Base-by-base conservation (phyloP, 2,113 vertebrate species). In the Nycticryphes semicollaris region DNA sequence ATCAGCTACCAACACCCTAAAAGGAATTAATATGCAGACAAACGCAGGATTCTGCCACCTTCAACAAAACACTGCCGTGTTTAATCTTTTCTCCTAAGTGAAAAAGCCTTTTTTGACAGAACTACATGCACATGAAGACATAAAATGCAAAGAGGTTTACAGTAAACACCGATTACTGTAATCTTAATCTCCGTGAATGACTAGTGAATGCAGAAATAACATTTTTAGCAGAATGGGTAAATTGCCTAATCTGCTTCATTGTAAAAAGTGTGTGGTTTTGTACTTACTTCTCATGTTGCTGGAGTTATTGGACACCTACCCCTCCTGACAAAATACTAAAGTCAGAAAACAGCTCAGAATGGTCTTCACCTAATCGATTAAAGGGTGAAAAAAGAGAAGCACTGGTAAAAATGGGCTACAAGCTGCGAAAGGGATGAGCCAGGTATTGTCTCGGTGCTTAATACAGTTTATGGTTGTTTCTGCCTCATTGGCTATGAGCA, bases 101-200 rank as follows among this genome's bases (percentile, higher is more conserved):
- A 59, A 59, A 59, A 73, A 64, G 63, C 67, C 76, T 81, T 95
- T 47, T 74, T 30, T 84, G 84, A 89, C 54, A 92, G 45, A 92
- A 70, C 33, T 86, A 84, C 17, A 76, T 4, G 60, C 53, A 35
- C 31, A 43, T 3, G 50, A 23, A 94, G 59, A 56, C 19, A 94
- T 54, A 81, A 89, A 91, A 68, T n/a, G 73, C 20, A 94, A 83
- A 96, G 57, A 93, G 64, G 56, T 91, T 90, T 86, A 91, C 59
- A 53, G 51, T 79, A 82, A 85, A 69, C 33, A 87, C n/a, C n/a
- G 53, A 75, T 85, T 93, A 95, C 62, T 53, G n/a, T 90, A 93
- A 87, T 82, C 72, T 73, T 92, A 92, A 96, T 89, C 68, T 48
- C 73, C 57, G 47, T 59, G 66, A 94, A 87, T 45, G 53, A 92